phyloP scores from a whole-genome alignment of 2,888 invertebrate genomes.

The Blera fallax region DNA sequence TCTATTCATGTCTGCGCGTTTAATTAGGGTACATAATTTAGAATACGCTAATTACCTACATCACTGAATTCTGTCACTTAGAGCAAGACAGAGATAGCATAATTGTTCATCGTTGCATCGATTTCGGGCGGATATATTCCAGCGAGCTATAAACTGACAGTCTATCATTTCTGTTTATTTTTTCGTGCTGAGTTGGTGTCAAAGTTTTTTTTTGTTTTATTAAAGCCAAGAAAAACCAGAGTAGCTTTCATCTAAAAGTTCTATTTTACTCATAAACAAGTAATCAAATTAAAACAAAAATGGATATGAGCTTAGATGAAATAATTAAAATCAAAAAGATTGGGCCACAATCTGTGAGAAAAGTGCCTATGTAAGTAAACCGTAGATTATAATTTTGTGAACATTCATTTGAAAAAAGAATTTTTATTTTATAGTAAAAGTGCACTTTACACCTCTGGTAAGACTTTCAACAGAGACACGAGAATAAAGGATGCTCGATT shows the following conservation, averaged over 20 bases:
- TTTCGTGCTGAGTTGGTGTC: constrained; percentile 46
- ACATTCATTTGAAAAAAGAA: neutral
- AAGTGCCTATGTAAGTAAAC: constrained; percentile 55
- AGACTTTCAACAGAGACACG: constrained; percentile 25
- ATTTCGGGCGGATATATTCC: neutral
- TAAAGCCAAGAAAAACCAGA: neutral
- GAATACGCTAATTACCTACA: neutral
- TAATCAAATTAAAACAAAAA: constrained; percentile 28
- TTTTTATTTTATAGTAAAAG: constrained; percentile 30
- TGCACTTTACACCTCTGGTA: constrained; percentile 23
- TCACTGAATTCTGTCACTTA: neutral
- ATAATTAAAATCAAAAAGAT: constrained; percentile 77
- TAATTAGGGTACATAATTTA: too few species aligned
- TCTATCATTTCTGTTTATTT: constrained; percentile 59
- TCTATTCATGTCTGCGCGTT: too few species aligned
- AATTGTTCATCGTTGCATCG: neutral
- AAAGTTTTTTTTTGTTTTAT: constrained; percentile 3
- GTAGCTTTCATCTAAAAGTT: neutral
- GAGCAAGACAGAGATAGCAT: neutral
- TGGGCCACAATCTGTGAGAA: constrained; percentile 39
- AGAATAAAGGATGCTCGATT: constrained; percentile 86
- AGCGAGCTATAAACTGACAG: constrained; percentile 18
- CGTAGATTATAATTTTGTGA: neutral
- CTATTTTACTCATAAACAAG: neutral
- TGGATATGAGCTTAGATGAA: constrained; percentile 79